Percentiles rank a stretch among this genome's conserved stretches.
Evolutionary conservation across 2,113 vertebrate genomes (phyloP).

Genomic region (Phocoena phocoena): DNA sequence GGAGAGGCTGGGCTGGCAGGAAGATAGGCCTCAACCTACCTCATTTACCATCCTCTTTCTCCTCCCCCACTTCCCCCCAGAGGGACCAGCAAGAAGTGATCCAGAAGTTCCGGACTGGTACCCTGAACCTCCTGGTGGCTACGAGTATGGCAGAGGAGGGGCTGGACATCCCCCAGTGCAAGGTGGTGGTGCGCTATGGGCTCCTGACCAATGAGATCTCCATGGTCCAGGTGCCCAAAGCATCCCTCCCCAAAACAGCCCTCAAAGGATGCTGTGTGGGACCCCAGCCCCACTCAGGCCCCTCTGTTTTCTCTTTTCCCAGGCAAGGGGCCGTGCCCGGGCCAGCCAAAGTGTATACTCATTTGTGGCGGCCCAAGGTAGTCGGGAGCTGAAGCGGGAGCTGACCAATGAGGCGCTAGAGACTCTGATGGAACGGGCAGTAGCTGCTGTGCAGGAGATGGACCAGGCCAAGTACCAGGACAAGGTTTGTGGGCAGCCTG

Average conservation of each 20-base stretch:
- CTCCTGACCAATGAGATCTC: conserved; percentile 96
- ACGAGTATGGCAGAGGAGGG: conserved; percentile 96
- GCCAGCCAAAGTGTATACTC: conserved; percentile 90
- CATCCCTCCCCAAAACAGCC: not conserved
- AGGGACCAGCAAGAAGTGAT: conserved; percentile 88
- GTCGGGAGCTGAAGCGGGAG: conserved; percentile 88
- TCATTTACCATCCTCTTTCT: not conserved
- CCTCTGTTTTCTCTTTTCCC: not conserved
- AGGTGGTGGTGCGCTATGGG: conserved; percentile 93
- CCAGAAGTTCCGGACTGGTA: conserved; percentile 84
- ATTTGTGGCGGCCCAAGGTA: conserved; percentile 86
- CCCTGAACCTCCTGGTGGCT: conserved; percentile 92
- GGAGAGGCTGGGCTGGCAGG: not conserved
- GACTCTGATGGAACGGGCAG: conserved; percentile 85
- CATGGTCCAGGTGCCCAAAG: conserved; percentile 87
- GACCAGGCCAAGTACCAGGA: conserved; percentile 73
- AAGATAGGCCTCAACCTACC: not conserved
- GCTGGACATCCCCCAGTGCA: conserved; percentile 93
- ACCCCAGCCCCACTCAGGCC: not conserved
- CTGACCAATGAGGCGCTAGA: conserved; percentile 88
- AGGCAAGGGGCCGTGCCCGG: conserved; percentile 93
- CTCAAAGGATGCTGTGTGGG: not conserved
- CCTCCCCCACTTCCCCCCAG: conserved; percentile 61
- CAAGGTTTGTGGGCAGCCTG: conserved; percentile 72
- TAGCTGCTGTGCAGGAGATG: conserved; percentile 88